Evolutionary conservation across 2,888 invertebrate species (phyloP).

Genomic region (Campoletis raptor): DNA sequence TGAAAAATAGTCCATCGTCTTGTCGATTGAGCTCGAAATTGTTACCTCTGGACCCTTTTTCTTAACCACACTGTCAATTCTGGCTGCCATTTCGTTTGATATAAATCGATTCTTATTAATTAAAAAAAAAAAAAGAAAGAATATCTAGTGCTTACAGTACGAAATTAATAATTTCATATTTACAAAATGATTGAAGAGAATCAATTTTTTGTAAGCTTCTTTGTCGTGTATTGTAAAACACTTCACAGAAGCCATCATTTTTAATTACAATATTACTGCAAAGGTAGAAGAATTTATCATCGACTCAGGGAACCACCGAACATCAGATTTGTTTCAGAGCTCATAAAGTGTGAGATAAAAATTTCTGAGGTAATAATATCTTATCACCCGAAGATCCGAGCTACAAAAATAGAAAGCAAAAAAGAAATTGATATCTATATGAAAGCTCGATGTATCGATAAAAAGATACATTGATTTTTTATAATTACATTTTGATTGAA

Average conservation of each 20-base stretch:
- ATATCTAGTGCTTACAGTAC: background rate
- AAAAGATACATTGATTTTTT: background rate
- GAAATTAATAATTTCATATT: background rate
- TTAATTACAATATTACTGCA: background rate
- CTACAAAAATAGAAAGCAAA: background rate
- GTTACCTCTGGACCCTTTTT: background rate
- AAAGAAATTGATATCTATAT: background rate
- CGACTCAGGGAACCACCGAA: background rate
- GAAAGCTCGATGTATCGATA: background rate
- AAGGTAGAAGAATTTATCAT: background rate
- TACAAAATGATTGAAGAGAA: background rate
- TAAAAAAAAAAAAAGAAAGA: background rate
- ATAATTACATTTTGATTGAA: background rate
- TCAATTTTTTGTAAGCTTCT: background rate
- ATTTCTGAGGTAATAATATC: background rate
- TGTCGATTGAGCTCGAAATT: conserved; percentile 13
- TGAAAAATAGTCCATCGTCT: conserved; percentile 1
- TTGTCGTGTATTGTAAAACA: background rate
- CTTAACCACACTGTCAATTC: background rate
- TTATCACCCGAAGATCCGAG: background rate
- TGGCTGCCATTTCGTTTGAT: background rate
- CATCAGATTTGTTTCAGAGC: background rate
- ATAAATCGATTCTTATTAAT: background rate
- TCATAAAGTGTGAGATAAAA: background rate
- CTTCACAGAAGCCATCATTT: background rate